Base-by-base conservation (phyloP, 2,797 vertebrate genomes). In the Malurus leucopterus region DNA sequence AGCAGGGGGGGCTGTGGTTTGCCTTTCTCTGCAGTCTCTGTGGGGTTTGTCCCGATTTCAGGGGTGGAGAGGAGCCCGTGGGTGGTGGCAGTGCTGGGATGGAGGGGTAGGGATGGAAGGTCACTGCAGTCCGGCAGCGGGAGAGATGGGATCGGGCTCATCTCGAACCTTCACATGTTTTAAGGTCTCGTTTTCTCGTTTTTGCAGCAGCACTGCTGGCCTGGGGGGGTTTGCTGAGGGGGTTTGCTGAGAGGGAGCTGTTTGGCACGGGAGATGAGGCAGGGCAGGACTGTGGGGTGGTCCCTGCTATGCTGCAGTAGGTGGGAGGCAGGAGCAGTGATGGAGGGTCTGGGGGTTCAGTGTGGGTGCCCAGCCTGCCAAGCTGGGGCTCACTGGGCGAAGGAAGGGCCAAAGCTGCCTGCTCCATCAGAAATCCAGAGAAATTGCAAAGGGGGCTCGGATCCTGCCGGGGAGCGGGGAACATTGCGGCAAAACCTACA, bases 51-150 rank as follows among this genome's bases (percentile, higher is more conserved):
- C 14, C 34, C 53, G n/a, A 53, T 51, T 93, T 57, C 44, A 55
- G 5, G 53, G 41, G 57, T 1, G 3, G 64, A 16, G 41, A 65
- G 38, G 70, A 74, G 36, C 24, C 11, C 0, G 0, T 2, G 79
- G 22, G 9, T 71, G 46, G 12, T 49, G n/a, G 12, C 15, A 53
- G 32, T 18, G 13, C 57, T 13, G 10, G 34, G 29, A 6, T 23
- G 8, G 30, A 50, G 61, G 32, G 19, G 3, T 11, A 29, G 30
- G n/a, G 24, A 15, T 0, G 1, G 50, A 47, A 15, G 5, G 4
- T 34, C 16, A 6, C 20, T 55, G 2, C 1, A 11, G 26, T 26
- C 53, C 36, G 21, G 14, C 16, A 13, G 2, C 0, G 46, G 5
- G 22, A 36, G 26, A 67, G 54, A 32, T 7, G 13, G 32, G 19